These are phyloP conservation scores for Pygathrix nemaeus DNA, from an alignment of 2,113 vertebrate genomes.

Conservation along the genomic window DNA sequence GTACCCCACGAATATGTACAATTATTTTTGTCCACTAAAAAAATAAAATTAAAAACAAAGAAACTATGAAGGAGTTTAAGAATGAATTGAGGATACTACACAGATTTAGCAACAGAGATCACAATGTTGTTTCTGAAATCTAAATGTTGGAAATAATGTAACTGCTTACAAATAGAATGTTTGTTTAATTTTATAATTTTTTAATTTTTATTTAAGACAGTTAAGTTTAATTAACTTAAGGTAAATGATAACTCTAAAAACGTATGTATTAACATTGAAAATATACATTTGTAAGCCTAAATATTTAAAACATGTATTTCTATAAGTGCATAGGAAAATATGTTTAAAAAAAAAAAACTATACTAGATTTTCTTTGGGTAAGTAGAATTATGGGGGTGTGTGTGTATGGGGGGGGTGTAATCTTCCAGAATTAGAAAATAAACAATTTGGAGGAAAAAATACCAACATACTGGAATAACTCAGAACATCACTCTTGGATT, in stretches of 20 bases:
- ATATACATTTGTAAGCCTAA: slow-evolving; percentile 3
- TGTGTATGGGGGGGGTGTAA: not conserved
- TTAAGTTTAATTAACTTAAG: not conserved
- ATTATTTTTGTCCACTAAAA: not conserved
- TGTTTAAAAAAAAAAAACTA: not conserved
- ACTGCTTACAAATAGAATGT: not conserved
- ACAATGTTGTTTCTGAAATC: not conserved
- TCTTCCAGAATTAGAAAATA: slow-evolving; percentile 18
- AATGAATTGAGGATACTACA: not conserved
- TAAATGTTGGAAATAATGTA: slow-evolving; percentile 10
- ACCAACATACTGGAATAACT: not conserved
- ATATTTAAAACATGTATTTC: not conserved
- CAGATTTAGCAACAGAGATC: not conserved
- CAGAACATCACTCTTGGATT: not conserved
- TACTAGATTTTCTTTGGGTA: not conserved
- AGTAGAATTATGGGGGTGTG: not conserved
- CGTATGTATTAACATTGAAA: not conserved
- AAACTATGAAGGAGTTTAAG: not conserved
- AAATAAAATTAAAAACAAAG: not conserved
- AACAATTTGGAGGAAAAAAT: not conserved
- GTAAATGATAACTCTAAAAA: not conserved
- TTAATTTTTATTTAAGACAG: not conserved
- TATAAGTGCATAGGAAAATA: not conserved
- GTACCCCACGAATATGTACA: not conserved
- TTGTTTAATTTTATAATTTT: not conserved